A percentile compares a stretch with the other conserved stretches of the same genome.
Evolutionary conservation across 2,888 invertebrate species (phyloP).

Genomic region (Crepidodera aurea): DNA sequence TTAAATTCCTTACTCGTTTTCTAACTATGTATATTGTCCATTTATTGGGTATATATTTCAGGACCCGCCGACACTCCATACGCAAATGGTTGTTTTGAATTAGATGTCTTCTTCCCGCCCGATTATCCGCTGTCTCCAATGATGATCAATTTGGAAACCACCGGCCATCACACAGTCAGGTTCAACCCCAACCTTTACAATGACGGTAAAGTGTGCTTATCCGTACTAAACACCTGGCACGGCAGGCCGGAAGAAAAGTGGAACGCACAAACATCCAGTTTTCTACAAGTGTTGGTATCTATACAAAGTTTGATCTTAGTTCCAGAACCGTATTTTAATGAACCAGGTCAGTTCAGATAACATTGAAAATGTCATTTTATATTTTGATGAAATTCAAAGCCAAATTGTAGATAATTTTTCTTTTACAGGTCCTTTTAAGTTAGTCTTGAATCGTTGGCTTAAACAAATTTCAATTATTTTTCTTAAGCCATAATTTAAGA

Average conservation of each 20-base stretch:
- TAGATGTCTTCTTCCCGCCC: conserved; percentile 90
- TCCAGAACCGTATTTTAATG: conserved; percentile 94
- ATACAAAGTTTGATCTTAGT: conserved; percentile 93
- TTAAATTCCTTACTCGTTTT: too few relatives aligned
- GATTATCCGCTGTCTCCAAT: conserved; percentile 76
- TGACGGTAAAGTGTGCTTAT: conserved; percentile 95
- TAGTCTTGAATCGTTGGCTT: too few relatives aligned
- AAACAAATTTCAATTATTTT: too few relatives aligned
- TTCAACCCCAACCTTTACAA: conserved; percentile 95
- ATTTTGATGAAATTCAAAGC: neutral
- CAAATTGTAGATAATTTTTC: too few relatives aligned
- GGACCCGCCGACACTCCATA: conserved; percentile 92
- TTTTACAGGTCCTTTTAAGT: too few relatives aligned
- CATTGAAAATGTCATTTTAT: neutral
- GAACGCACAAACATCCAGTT: conserved; percentile 95
- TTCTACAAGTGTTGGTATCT: conserved; percentile 90
- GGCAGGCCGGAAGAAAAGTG: conserved; percentile 96
- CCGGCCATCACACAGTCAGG: conserved; percentile 86
- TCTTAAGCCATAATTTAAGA: too few relatives aligned
- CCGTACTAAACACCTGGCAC: conserved; percentile 96
- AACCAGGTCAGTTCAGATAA: conserved; percentile 74
- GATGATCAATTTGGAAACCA: conserved; percentile 90
- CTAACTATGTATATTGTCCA: too few relatives aligned
- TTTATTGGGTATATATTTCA: conserved; percentile 7
- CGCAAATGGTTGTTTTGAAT: conserved; percentile 90